Conservation (phyloP, 2,113 vertebrate species). For the Chloebia gouldiae region DNA sequence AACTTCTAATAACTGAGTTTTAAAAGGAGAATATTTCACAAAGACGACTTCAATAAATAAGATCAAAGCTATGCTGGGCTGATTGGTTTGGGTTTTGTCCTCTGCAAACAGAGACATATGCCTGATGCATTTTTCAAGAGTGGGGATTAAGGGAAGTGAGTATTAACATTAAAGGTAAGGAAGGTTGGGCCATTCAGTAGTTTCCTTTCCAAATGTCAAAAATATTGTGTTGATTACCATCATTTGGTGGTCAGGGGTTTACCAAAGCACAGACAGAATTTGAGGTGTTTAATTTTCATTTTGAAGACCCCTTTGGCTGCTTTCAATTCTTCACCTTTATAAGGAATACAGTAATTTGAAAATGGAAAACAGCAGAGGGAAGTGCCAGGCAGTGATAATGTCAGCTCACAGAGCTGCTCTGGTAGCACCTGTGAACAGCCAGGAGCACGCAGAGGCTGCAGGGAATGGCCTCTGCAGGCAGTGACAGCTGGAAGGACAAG, state of each 20-base stretch:
- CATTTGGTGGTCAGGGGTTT: background rate
- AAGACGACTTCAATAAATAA: conserved; percentile 37
- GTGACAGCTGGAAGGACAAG: conserved; percentile 16
- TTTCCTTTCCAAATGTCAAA: background rate
- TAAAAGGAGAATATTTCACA: conserved; percentile 59
- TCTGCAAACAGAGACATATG: background rate
- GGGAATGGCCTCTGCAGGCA: background rate
- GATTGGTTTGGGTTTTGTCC: conserved; percentile 9
- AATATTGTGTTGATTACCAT: background rate
- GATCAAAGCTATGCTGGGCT: conserved; percentile 20
- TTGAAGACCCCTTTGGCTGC: background rate
- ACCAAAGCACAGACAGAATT: background rate
- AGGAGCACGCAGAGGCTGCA: background rate
- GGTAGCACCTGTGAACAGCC: background rate
- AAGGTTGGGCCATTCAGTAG: background rate
- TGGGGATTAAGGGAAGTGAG: background rate
- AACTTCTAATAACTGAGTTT: conserved; percentile 27
- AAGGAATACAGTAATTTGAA: background rate
- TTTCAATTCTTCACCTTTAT: background rate
- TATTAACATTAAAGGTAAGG: background rate
- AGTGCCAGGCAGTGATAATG: background rate
- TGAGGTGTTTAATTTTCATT: background rate
- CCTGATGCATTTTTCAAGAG: conserved; percentile 13
- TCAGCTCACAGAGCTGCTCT: background rate
- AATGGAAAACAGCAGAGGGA: background rate